Evolutionary conservation across 2,113 vertebrate genomes (phyloP).

Genomic region (Ailurus styani): DNA sequence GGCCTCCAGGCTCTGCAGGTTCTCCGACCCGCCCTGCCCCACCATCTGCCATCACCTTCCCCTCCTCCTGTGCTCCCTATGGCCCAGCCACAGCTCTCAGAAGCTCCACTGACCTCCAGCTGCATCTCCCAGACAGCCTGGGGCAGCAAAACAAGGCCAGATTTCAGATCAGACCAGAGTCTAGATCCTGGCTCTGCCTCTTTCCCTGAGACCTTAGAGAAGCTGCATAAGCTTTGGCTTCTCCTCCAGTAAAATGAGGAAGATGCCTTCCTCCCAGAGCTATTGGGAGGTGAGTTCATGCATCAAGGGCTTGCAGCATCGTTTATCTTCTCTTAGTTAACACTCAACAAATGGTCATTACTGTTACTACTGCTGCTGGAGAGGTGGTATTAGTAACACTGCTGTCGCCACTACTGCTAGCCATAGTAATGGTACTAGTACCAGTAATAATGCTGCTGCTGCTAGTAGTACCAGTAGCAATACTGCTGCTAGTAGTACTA

Average conservation of each 20-base stretch:
- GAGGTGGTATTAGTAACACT: background rate
- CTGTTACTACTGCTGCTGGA: background rate
- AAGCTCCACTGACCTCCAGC: background rate
- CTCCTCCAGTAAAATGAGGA: background rate
- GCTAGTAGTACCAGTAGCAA: background rate
- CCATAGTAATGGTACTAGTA: background rate
- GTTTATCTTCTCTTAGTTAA: background rate
- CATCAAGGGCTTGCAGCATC: background rate
- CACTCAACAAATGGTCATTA: background rate
- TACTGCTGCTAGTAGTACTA: background rate
- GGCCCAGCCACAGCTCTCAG: background rate
- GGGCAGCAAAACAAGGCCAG: background rate
- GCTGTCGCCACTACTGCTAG: background rate
- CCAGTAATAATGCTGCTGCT: background rate
- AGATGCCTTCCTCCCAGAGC: rapidly evolving
- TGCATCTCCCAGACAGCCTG: background rate
- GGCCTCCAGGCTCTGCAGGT: background rate
- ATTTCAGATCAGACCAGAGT: background rate
- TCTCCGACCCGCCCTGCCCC: rapidly evolving
- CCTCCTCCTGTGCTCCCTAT: rapidly evolving
- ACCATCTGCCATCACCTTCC: background rate
- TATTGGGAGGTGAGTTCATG: background rate
- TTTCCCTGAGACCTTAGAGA: background rate
- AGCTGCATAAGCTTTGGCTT: background rate
- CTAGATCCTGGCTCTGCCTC: background rate